Base-by-base conservation (phyloP, 2,113 vertebrate species). In the Peromyscus polionotus region DNA sequence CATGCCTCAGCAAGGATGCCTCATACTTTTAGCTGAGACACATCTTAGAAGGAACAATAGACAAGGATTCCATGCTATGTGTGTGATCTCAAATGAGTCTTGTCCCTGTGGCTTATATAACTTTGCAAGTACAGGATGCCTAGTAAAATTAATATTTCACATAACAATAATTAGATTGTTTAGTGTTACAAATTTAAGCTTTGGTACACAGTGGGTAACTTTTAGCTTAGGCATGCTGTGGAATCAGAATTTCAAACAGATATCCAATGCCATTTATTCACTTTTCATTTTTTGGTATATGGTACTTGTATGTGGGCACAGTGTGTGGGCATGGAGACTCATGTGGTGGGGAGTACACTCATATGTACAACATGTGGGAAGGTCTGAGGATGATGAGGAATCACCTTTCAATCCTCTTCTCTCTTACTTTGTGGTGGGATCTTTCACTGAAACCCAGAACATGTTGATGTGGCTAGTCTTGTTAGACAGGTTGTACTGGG, bases 101-200 rank as follows among this genome's bases (percentile, higher is more conserved):
- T 14, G n/a, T 14, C 8, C 3, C 0, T 24, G 7, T 42, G 10
- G 4, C 3, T 42, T 31, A 1, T 3, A 20, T 28, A 24, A 31
- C 19, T 72, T 16, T 26, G 13, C 31, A 24, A 6, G 24, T 22
- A 33, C 36, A 42, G 4, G 10, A 26, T 72, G 26, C 4, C 26
- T 72, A 31, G 16, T 42, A 28, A 39, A 72, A 36, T 83, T 83
- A 8, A 24, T 3, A 26, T 14, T 92, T 72, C 17, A 72, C 1
- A 36, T 45, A 42, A 33, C 19, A 39, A 4, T 72, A 14, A 36
- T 83, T 59, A 59, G 65, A 24, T 22, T 5, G 54, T 59, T 72
- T 42, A 33, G 0, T 61, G 1, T n/a, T 31, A 9, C 22, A 54
- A 84, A 73, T 73, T 83, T 59, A 54, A 45, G 4, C 33, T 72